Percentiles rank a stretch among this genome's conserved stretches.
phyloP scores from a whole-genome alignment of 2,888 invertebrate genomes.

The Aelia acuminata region DNA sequence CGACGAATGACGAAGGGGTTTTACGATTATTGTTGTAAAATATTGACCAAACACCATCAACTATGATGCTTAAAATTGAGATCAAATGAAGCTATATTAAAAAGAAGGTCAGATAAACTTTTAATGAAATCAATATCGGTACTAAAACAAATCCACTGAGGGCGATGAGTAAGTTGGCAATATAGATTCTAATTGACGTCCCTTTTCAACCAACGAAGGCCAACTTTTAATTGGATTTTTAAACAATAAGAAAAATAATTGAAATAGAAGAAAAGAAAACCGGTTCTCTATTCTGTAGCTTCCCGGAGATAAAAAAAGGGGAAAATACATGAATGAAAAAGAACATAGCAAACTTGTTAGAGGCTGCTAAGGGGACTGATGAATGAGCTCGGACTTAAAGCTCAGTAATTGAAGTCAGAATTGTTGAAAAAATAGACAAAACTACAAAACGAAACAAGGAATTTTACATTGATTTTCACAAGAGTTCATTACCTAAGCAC shows the following conservation, averaged over 20 bases:
- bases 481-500: no score
- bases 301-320: background rate
- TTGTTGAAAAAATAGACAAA: background rate
- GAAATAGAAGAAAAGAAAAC: background rate
- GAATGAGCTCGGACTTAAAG: background rate
- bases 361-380: no score
- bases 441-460: background rate
- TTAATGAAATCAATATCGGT: background rate
- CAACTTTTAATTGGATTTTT: conserved; percentile 36
- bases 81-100: background rate
- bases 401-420: background rate
- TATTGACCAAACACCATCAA: no score
- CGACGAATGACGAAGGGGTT: no score
- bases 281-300: background rate
- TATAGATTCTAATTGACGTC: background rate
- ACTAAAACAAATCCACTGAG: background rate
- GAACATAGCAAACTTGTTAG: background rate
- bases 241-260: conserved; percentile 44
- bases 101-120: background rate
- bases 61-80: background rate
- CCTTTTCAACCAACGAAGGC: background rate
- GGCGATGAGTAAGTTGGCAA: background rate
- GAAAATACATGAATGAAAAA: background rate
- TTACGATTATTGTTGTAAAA: no score
- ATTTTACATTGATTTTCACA: background rate